phyloP scores from a whole-genome alignment of 2,113 vertebrate genomes.

The Equus quagga region DNA sequence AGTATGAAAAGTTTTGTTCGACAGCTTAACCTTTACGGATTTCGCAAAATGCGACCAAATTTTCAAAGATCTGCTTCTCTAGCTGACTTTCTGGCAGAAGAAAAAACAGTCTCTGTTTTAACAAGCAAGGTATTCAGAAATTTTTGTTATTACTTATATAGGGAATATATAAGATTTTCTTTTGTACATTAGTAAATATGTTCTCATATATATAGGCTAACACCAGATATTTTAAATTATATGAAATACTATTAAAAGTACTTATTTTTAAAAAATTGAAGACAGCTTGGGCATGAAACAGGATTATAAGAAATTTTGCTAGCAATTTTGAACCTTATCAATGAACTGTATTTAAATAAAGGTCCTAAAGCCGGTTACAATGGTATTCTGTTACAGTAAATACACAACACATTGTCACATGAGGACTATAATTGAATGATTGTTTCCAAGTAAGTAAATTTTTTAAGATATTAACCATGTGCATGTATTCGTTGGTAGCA shows the following conservation, averaged over 20 bases:
- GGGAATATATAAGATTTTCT: neutral
- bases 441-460: neutral
- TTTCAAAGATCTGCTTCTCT: slow-evolving; percentile 76
- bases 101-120: slow-evolving; percentile 71
- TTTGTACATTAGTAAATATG: neutral
- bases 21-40: slow-evolving; percentile 80
- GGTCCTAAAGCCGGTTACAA: neutral
- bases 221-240: neutral
- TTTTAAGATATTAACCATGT: neutral
- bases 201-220: neutral
- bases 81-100: slow-evolving; percentile 72
- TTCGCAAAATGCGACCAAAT: slow-evolving; percentile 75
- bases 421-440: neutral
- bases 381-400: neutral
- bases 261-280: neutral
- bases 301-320: neutral
- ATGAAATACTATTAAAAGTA: neutral
- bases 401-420: neutral
- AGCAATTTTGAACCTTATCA: neutral
- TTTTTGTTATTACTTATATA: neutral
- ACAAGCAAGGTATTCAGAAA: slow-evolving; percentile 66
- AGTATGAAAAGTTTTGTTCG: slow-evolving; percentile 77
- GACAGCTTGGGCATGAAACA: neutral
- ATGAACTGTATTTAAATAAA: neutral
- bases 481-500: neutral